Evolutionary conservation across 2,888 invertebrate species (phyloP).

Genomic region (Oasisia sp.): DNA sequence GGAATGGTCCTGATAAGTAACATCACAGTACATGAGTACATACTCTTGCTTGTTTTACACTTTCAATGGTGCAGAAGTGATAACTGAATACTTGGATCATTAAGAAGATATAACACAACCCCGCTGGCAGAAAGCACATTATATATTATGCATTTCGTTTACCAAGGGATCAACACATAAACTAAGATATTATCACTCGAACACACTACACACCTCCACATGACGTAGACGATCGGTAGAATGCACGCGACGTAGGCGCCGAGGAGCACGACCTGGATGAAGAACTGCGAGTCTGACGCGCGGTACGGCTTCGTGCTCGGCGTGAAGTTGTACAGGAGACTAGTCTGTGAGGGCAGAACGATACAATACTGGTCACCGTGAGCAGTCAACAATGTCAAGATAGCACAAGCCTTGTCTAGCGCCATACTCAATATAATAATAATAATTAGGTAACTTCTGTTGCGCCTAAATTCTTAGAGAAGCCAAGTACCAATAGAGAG

Average conservation of each 20-base stretch:
- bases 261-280: slow-evolving; percentile 56
- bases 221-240: slow-evolving; percentile 53
- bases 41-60: too few relatives aligned
- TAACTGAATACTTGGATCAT: too few relatives aligned
- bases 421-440: neutral
- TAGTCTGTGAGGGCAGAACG: slow-evolving; percentile 41
- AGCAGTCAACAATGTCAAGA: neutral
- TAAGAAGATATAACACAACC: too few relatives aligned
- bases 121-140: too few relatives aligned
- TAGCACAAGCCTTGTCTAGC: neutral
- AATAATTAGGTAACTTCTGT: too few relatives aligned
- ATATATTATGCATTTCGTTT: too few relatives aligned
- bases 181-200: neutral
- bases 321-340: slow-evolving; percentile 48
- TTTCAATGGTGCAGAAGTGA: too few relatives aligned
- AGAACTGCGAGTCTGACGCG: slow-evolving; percentile 52
- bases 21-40: too few relatives aligned
- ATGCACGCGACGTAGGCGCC: slow-evolving; percentile 54
- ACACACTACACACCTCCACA: slow-evolving; percentile 48
- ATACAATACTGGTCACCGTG: neutral
- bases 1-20: too few relatives aligned
- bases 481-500: too few relatives aligned
- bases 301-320: slow-evolving; percentile 50
- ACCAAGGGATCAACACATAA: too few relatives aligned
- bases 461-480: too few relatives aligned